Base-by-base conservation (phyloP, 1,140 invertebrate species). In the Drosophila lini region DNA sequence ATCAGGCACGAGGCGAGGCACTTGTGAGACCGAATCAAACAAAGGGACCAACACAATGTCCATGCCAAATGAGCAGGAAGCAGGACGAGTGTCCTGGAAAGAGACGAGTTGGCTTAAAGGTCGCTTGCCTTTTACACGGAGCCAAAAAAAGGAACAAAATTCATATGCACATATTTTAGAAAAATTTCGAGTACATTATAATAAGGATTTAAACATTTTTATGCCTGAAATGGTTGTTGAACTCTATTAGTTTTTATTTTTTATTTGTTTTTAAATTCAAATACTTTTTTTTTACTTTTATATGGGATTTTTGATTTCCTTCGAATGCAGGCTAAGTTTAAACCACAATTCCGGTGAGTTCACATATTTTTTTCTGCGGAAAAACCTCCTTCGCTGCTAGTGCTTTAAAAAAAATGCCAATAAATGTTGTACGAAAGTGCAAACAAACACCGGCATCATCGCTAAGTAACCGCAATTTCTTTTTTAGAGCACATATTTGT, bases 41-140 rank as follows among this genome's bases (percentile, higher is more conserved):
- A 74, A 47, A 45, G 52, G 22, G 56, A 50, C 73, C 67, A 60
- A 70, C 69, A 85, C 78, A 73, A 70, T 57, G 78, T 53, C 74
- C 74, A 81, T 86, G 82, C 67, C 59, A 76, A 81, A 86, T 86
- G 62, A 71, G 48, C 40, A 71, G 56, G 40, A 77, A 60, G 41
- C 31, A 13, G 47, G 16, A 36, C 57, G 25, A 38, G 64, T 44
- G 34, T 44, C 32, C 25, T 52, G 16, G 41, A 53, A 42, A 41
- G 36, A 61, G 25, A 40, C 45, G 19, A 64, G 38, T 31, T 64
- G 56, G 15, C 38, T 41, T 47, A n/a, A 22, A 36, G 32, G 52
- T 15, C n/a, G 10, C 5, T 16, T 31, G 28, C 10, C n/a, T 19
- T 19, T 2, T 53, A 36, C 50, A 53, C 50, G 7, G 50, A 53